Evolutionary conservation across 2,113 vertebrate species (phyloP).

Genomic region (Prunella himalayana): DNA sequence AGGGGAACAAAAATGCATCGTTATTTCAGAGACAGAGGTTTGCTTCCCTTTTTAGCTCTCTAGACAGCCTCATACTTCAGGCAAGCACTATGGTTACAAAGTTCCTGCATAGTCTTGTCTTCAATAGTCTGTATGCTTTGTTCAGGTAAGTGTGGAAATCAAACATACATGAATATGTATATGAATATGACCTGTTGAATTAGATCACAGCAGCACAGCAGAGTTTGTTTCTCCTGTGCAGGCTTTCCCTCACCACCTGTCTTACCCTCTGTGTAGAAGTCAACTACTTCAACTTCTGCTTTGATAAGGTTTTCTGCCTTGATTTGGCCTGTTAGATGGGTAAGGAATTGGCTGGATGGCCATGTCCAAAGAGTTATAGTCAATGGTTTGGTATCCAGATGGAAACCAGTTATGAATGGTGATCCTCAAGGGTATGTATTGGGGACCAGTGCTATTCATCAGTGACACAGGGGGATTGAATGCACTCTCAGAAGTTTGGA

Average conservation of each 20-base stretch:
- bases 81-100: background rate
- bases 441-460: background rate
- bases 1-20: fast-evolving
- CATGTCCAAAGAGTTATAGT: background rate
- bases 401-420: background rate
- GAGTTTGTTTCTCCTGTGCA: background rate
- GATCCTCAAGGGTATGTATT: background rate
- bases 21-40: background rate
- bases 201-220: background rate
- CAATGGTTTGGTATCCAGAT: background rate
- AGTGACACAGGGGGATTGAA: background rate
- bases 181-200: background rate
- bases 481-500: background rate
- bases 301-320: background rate
- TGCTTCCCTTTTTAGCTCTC: background rate
- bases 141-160: background rate
- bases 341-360: background rate
- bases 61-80: background rate
- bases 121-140: background rate
- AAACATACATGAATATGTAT: background rate
- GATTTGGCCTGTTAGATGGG: background rate
- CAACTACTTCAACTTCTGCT: background rate
- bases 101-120: background rate
- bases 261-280: background rate
- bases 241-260: background rate